Conservation (phyloP, 2,797 vertebrate genomes). For the Tarsius wallacei region DNA sequence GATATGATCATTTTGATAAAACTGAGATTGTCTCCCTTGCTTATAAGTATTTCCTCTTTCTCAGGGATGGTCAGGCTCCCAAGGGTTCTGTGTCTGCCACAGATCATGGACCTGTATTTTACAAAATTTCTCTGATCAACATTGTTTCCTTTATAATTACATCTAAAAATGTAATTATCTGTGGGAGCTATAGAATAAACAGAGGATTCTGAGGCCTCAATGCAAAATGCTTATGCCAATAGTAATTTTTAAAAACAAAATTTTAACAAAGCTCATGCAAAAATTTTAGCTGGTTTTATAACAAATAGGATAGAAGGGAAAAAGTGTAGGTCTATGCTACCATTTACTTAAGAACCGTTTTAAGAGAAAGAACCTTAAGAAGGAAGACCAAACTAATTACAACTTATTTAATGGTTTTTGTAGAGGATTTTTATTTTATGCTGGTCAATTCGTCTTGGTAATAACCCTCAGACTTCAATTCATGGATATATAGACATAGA, state of each 20-base stretch:
- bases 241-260: slow-evolving; percentile 15
- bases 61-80: background rate
- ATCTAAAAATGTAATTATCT: background rate
- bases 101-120: slow-evolving; percentile 15
- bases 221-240: background rate
- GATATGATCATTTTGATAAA: slow-evolving; percentile 6
- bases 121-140: background rate
- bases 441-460: slow-evolving; percentile 29
- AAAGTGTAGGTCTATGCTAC: background rate
- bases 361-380: slow-evolving; percentile 15
- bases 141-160: slow-evolving; percentile 4
- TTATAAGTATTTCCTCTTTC: background rate
- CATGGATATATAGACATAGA: background rate
- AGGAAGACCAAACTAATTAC: slow-evolving; percentile 24
- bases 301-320: background rate
- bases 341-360: slow-evolving; percentile 39
- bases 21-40: background rate
- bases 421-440: slow-evolving; percentile 16
- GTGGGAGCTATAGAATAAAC: background rate
- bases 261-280: background rate
- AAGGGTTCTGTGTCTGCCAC: background rate
- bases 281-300: slow-evolving; percentile 44
- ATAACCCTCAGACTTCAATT: slow-evolving; percentile 9
- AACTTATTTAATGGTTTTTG: slow-evolving; percentile 14
- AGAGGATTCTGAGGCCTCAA: background rate